These are phyloP conservation scores for Thamnophis sirtalis DNA, from an alignment of 2,113 vertebrate species.

Conservation along the genomic window DNA sequence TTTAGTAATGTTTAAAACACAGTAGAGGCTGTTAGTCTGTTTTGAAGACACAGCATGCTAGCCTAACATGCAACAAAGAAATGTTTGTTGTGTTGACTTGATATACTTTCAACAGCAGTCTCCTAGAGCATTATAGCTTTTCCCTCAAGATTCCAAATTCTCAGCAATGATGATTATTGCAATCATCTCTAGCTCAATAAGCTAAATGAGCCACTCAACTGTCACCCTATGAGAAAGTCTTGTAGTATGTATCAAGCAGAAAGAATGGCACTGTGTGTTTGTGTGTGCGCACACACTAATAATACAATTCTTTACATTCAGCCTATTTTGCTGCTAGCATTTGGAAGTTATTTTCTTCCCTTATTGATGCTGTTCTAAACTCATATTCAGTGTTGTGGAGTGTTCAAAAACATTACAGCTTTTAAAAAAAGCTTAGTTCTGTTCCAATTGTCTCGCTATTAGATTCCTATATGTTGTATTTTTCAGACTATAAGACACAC, in stretches of 20 bases:
- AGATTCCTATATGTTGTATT: not conserved
- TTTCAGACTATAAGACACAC: too few relatives aligned
- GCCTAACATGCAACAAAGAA: not conserved
- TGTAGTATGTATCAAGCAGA: not conserved
- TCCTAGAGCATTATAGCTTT: not conserved
- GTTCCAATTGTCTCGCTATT: not conserved
- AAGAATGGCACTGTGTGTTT: not conserved
- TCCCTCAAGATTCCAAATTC: not conserved
- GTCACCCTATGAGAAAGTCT: not conserved
- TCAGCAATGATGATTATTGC: constrained; percentile 13
- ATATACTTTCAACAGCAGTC: not conserved
- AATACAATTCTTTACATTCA: not conserved
- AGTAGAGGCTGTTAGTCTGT: not conserved
- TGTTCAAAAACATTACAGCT: not conserved
- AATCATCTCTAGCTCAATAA: constrained; percentile 11
- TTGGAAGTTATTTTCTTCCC: not conserved
- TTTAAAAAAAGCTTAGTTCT: not conserved
- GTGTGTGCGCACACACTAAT: not conserved
- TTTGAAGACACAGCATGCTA: not conserved
- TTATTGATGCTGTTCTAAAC: not conserved
- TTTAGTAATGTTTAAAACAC: not conserved
- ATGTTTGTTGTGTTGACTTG: not conserved
- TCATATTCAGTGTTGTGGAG: not conserved
- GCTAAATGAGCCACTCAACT: constrained; percentile 12
- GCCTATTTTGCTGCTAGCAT: not conserved